These are phyloP conservation scores for Trigoniulus corallinus DNA, from an alignment of 1,140 invertebrate species.

Conservation along the genomic window DNA sequence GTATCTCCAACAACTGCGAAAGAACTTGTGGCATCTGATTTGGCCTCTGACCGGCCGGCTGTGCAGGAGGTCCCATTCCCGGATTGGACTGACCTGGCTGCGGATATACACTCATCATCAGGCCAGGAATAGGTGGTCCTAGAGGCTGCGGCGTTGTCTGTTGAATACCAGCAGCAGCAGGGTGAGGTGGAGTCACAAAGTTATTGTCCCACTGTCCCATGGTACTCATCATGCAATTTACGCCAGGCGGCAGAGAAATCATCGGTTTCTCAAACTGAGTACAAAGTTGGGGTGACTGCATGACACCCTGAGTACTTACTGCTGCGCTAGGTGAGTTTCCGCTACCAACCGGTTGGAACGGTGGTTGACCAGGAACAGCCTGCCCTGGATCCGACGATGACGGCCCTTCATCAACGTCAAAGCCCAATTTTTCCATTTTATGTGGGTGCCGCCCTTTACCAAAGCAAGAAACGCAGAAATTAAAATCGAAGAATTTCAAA, in stretches of 20 bases:
- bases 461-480: conserved; percentile 89
- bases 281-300: conserved; percentile 41
- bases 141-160: conserved; percentile 14
- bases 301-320: no score
- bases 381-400: conserved; percentile 57
- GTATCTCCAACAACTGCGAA: conserved; percentile 72
- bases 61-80: conserved; percentile 7
- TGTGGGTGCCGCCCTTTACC: conserved; percentile 89
- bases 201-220: conserved; percentile 2
- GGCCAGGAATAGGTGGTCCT: conserved; percentile 1
- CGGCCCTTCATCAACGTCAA: conserved; percentile 85
- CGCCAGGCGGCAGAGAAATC: conserved; percentile 57
- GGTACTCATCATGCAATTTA: no score
- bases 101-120: conserved; percentile 22
- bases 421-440: conserved; percentile 91
- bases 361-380: conserved; percentile 26
- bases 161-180: conserved; percentile 5
- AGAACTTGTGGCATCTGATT: conserved; percentile 41
- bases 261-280: conserved; percentile 42
- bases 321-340: conserved; percentile 16
- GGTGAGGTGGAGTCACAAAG: conserved; percentile 15
- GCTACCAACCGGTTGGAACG: conserved; percentile 14
- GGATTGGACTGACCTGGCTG: conserved; percentile 12
- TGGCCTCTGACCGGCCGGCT: conserved; percentile 36
- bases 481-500: no score